Evolutionary conservation across 2,797 vertebrate species (phyloP).

Genomic region (Sorex maritimensis): DNA sequence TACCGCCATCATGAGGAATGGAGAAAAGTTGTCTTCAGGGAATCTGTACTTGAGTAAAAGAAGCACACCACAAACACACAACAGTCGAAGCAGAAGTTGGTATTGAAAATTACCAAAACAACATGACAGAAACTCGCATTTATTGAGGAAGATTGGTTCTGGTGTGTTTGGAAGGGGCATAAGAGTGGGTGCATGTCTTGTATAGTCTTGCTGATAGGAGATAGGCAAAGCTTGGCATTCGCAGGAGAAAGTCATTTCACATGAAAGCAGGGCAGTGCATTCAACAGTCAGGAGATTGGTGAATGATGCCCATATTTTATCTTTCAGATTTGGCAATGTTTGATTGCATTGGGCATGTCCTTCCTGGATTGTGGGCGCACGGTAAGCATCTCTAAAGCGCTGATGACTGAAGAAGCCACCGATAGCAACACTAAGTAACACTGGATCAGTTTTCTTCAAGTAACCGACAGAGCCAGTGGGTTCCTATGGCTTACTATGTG

Average conservation of each 20-base stretch:
- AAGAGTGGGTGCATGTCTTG: neutral
- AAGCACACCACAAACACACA: neutral
- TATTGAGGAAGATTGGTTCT: neutral
- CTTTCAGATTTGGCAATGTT: slow-evolving; percentile 94
- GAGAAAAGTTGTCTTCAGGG: neutral
- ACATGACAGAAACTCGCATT: too few relatives aligned
- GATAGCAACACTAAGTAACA: slow-evolving; percentile 88
- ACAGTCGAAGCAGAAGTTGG: neutral
- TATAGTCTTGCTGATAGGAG: neutral
- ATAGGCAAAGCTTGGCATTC: neutral
- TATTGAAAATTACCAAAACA: neutral
- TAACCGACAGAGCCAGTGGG: slow-evolving; percentile 90
- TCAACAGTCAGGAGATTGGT: neutral
- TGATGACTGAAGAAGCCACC: slow-evolving; percentile 90
- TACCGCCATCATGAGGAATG: neutral
- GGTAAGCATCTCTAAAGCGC: slow-evolving; percentile 93
- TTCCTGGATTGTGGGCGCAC: slow-evolving; percentile 93
- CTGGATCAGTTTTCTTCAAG: slow-evolving; percentile 74
- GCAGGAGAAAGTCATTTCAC: neutral
- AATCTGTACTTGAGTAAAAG: neutral
- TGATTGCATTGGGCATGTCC: slow-evolving; percentile 94
- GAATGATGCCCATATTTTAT: slow-evolving; percentile 67
- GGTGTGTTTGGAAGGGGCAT: neutral
- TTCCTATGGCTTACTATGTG: slow-evolving; percentile 90
- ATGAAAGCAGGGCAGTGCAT: neutral